Conservation (phyloP, 2,113 vertebrate species). For the Pseudorhombus dupliciocellatus region DNA sequence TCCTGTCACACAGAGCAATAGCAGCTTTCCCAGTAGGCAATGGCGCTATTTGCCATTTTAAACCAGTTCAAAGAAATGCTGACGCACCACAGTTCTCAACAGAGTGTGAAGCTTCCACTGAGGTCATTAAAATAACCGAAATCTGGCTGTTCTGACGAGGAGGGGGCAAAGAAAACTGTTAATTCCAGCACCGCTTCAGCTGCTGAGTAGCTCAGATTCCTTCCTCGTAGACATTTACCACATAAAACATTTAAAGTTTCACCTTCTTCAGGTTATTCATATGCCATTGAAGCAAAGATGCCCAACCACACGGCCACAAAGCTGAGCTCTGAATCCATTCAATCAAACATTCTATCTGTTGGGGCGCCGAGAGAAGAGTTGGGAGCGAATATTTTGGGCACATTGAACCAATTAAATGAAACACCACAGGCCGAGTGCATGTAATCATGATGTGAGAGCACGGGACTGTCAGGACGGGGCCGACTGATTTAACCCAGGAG, state of each 20-base stretch:
- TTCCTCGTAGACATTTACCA: not conserved
- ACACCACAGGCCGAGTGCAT: constrained; percentile 22
- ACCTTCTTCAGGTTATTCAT: constrained; percentile 11
- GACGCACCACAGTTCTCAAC: not conserved
- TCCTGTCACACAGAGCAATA: not conserved
- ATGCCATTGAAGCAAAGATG: not conserved
- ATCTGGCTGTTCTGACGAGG: not conserved
- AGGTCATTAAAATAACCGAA: not conserved
- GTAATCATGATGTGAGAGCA: constrained; percentile 47
- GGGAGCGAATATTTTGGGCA: constrained; percentile 26
- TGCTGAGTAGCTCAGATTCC: not conserved
- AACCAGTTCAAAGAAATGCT: constrained; percentile 10
- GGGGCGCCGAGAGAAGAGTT: constrained; percentile 1
- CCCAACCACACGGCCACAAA: not conserved
- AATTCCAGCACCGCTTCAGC: not conserved
- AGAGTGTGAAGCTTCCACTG: not conserved
- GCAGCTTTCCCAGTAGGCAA: not conserved
- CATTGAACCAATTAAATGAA: constrained; percentile 41
- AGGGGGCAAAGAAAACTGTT: not conserved
- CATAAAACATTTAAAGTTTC: not conserved
- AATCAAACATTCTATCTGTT: constrained; percentile 9
- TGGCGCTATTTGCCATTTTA: not conserved
- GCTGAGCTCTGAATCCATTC: constrained; percentile 8
- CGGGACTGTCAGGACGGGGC: constrained; percentile 7
- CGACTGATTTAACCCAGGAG: constrained; percentile 33